Conservation (phyloP, 2,113 vertebrate genomes). For the Orycteropus afer region DNA sequence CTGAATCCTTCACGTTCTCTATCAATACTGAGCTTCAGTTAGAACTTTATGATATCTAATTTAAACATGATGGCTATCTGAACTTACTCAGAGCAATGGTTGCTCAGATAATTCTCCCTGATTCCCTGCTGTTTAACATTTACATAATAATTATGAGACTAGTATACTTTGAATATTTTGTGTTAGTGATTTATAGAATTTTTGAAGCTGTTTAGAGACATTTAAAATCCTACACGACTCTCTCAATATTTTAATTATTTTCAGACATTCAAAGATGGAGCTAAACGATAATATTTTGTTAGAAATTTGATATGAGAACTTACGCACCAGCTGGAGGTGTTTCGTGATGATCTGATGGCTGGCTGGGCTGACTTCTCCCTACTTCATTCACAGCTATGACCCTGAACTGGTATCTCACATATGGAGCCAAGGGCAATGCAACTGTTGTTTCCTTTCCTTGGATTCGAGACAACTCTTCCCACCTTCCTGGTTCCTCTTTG, state of each 20-base stretch:
- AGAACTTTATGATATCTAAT: not conserved
- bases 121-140: not conserved
- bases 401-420: constrained; percentile 92
- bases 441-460: constrained; percentile 86
- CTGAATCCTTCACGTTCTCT: not conserved
- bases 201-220: not conserved
- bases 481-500: constrained; percentile 89
- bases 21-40: not conserved
- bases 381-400: constrained; percentile 90
- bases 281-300: not conserved
- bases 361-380: constrained; percentile 90
- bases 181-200: not conserved
- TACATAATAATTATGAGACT: not conserved
- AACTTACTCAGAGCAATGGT: not conserved
- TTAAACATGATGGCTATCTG: not conserved
- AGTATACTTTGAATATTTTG: not conserved
- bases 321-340: constrained; percentile 91
- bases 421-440: constrained; percentile 88
- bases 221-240: not conserved
- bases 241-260: not conserved
- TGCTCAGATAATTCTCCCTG: accelerated
- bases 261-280: not conserved
- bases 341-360: constrained; percentile 88
- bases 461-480: constrained; percentile 90
- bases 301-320: accelerated